phyloP scores from a whole-genome alignment of 1,140 invertebrate species.

The Lamellibrachia luymesi region DNA sequence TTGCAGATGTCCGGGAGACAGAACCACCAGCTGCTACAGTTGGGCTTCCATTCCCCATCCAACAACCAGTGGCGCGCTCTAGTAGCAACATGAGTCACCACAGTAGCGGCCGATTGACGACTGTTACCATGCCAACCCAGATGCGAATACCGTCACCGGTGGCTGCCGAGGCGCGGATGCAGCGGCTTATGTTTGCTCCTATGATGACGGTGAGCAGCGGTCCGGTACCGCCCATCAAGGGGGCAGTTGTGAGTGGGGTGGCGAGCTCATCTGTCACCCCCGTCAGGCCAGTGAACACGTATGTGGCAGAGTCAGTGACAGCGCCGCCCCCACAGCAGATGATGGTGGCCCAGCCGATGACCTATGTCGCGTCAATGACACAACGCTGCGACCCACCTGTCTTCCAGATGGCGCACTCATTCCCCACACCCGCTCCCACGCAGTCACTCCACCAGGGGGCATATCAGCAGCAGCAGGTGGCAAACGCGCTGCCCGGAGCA shows the following conservation, averaged over 20 bases:
- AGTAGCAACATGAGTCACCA: conserved; percentile 5
- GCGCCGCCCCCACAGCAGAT: not conserved
- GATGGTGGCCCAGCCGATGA: not conserved
- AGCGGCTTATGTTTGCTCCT: conserved; percentile 1
- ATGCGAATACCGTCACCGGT: not conserved
- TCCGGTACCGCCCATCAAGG: not conserved
- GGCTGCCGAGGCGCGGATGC: not conserved
- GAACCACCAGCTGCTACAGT: not conserved
- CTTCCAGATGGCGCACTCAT: not conserved
- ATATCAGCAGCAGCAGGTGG: not conserved
- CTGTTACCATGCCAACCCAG: not conserved
- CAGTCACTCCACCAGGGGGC: conserved; percentile 6
- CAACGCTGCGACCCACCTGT: not conserved
- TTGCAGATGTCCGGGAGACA: not conserved
- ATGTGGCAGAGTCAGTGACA: not conserved
- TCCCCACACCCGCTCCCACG: not conserved
- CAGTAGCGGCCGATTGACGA: not conserved
- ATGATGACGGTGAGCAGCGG: conserved; percentile 13
- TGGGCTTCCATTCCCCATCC: not conserved
- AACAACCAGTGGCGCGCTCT: not conserved
- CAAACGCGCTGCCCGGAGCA: not conserved
- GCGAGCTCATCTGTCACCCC: not conserved
- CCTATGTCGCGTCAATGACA: not conserved
- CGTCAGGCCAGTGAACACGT: not conserved
- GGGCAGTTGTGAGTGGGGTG: not conserved